These are phyloP conservation scores for Drosophila lowei DNA, from an alignment of 1,140 invertebrate genomes.

Conservation along the genomic window DNA sequence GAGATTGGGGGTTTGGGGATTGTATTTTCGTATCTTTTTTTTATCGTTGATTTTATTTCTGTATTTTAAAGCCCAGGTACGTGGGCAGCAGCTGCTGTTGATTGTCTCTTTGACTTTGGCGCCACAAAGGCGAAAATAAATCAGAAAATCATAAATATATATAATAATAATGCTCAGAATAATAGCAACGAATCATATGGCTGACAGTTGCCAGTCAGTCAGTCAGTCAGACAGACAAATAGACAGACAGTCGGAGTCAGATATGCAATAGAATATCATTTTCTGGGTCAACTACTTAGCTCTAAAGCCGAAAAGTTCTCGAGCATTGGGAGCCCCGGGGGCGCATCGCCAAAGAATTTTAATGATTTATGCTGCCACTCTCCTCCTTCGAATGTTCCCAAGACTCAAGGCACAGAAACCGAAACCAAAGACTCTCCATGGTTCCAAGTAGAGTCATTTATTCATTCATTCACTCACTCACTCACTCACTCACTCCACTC, in stretches of 20 bases:
- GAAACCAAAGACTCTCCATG: conserved; percentile 5
- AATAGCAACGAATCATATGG: conserved; percentile 61
- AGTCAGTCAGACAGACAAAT: not conserved
- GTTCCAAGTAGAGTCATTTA: conserved; percentile 46
- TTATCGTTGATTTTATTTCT: conserved; percentile 20
- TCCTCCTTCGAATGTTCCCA: conserved; percentile 54
- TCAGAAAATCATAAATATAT: conserved; percentile 58
- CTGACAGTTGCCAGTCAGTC: conserved; percentile 26
- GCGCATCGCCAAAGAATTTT: conserved; percentile 58
- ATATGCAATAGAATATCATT: conserved; percentile 58
- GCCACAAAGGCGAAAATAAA: conserved; percentile 64
- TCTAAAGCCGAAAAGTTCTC: conserved; percentile 12
- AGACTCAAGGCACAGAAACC: conserved; percentile 14
- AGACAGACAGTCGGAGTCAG: not conserved
- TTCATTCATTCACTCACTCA: conserved; percentile 55
- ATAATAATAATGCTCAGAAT: conserved; percentile 45
- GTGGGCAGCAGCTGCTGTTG: conserved; percentile 77
- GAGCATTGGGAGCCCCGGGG: conserved; percentile 20
- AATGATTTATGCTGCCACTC: conserved; percentile 48
- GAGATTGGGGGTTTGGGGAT: conserved; percentile 39
- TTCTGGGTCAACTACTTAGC: conserved; percentile 73
- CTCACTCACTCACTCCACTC: conserved; percentile 55
- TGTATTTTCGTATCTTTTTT: not conserved
- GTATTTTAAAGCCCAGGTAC: conserved; percentile 33
- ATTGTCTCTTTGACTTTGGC: conserved; percentile 80